Evolutionary conservation across 2,888 invertebrate species (phyloP).

Genomic region (Hypomecis atomaria): DNA sequence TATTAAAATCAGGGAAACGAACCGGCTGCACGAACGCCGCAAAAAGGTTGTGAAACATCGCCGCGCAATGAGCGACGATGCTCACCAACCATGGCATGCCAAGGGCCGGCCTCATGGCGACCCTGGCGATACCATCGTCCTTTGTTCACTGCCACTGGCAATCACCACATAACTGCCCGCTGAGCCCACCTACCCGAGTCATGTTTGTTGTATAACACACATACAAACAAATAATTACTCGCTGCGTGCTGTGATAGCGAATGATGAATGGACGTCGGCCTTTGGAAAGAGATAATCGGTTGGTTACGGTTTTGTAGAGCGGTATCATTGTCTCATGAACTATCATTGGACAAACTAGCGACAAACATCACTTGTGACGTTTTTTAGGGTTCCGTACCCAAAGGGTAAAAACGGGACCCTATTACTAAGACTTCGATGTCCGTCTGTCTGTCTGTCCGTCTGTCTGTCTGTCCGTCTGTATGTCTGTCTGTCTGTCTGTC

Average conservation of each 20-base stretch:
- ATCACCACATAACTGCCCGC: slow-evolving; percentile 38
- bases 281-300: no score
- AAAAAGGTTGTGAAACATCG: slow-evolving; percentile 61
- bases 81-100: slow-evolving; percentile 52
- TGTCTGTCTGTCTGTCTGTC: no score
- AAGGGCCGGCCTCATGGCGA: slow-evolving; percentile 41
- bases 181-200: slow-evolving; percentile 13
- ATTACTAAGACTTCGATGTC: no score
- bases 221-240: slow-evolving; percentile 37
- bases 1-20: not conserved
- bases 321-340: no score
- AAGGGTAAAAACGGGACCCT: no score
- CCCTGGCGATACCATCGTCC: slow-evolving; percentile 61
- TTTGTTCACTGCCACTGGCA: slow-evolving; percentile 62
- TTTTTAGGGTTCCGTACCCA: no score
- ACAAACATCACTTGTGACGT: no score
- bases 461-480: no score
- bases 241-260: not conserved
- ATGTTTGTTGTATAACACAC: slow-evolving; percentile 39
- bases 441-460: no score
- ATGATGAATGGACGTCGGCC: no score
- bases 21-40: slow-evolving; percentile 65
- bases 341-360: no score
- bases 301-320: no score
- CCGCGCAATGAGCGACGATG: slow-evolving; percentile 43